Evolutionary conservation across 2,888 invertebrate species (phyloP), one percentile per base, ranked within the genome.

Genomic region (Protodeltote pygarga): DNA sequence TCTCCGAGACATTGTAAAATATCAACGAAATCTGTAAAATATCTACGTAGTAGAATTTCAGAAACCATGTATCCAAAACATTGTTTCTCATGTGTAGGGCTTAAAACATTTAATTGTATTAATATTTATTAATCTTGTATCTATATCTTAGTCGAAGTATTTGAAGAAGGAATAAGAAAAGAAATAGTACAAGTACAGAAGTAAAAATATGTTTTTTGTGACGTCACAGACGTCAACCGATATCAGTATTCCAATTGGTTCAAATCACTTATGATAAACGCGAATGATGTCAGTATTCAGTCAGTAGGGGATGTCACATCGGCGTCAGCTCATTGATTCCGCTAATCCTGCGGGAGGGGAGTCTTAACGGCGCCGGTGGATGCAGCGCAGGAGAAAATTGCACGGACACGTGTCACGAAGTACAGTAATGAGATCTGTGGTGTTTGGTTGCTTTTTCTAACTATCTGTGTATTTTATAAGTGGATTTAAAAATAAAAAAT

Each of bases 341-440:
- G 73, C 72, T 86, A 86, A 87, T 85, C 87, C 84, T 74, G 74
- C 65, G 80, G 83, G 85, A 79, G 68, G 80, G 83, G 85, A 79
- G 68, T 76, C 78, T 73, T 83, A 85, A 83, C 82, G 77, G 80
- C 52, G 24, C 24, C 24, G 47, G 34, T 38, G 75, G 71, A 68
- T 75, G 77, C 65, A 68, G 51, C 55, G 73, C 66, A 69, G 75
- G 77, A 64, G 71, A 71, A 75, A 79, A 81, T 79, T 75, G 66
- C 61, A 58, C 42, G 54, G 65, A 70, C 79, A 78, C 79, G 81
- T 79, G 79, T 64, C 67, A 23, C 13, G 28, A 21, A 28, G 35
- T 16, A 23, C 3, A 37, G 49, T 51, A 55, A 60, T 44, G 37
- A 48, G 35, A 40, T 50, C 51, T 44, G 13, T 47, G 11, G 9